These are phyloP conservation scores for Aplochiton taeniatus DNA, from an alignment of 2,797 vertebrate genomes.

Conservation along the genomic window DNA sequence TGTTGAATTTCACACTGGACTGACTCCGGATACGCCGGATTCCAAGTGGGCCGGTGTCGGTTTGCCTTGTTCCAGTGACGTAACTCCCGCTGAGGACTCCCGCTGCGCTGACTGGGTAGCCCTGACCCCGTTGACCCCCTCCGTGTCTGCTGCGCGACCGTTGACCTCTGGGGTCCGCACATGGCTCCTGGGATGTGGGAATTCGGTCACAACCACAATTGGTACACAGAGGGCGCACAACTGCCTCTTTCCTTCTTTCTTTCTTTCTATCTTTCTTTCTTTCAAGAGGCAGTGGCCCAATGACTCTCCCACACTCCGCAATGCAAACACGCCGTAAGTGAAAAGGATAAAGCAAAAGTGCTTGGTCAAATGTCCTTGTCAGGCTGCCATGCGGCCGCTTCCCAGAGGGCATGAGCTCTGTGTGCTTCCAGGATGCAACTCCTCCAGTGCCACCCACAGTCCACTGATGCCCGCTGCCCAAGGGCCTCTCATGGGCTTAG, in stretches of 20 bases:
- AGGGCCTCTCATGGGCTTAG: slow-evolving; percentile 56
- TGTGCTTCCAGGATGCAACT: slow-evolving; percentile 60
- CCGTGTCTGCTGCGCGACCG: slow-evolving; percentile 21
- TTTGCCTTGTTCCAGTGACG: slow-evolving; percentile 1
- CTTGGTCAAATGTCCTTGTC: slow-evolving; percentile 39
- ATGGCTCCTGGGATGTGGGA: slow-evolving; percentile 2
- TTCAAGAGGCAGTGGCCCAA: too few relatives aligned
- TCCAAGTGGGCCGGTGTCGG: background rate
- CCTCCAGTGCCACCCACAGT: slow-evolving; percentile 17
- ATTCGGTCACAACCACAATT: background rate
- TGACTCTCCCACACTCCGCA: slow-evolving; percentile 31
- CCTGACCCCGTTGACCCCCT: slow-evolving; percentile 17
- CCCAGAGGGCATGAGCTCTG: slow-evolving; percentile 47
- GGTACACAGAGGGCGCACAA: slow-evolving; percentile 26
- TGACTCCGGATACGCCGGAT: slow-evolving; percentile 26
- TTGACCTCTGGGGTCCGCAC: background rate
- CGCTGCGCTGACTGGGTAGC: slow-evolving; percentile 17
- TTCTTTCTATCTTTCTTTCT: background rate
- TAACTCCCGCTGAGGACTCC: slow-evolving; percentile 9
- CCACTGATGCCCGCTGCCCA: slow-evolving; percentile 11
- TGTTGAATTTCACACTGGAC: background rate
- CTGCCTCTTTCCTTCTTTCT: slow-evolving; percentile 12
- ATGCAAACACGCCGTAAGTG: background rate
- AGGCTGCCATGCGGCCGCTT: slow-evolving; percentile 54
- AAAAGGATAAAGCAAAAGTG: slow-evolving; percentile 23